Base-by-base conservation (phyloP, 2,888 invertebrate genomes). In the Eupithecia subfuscata region DNA sequence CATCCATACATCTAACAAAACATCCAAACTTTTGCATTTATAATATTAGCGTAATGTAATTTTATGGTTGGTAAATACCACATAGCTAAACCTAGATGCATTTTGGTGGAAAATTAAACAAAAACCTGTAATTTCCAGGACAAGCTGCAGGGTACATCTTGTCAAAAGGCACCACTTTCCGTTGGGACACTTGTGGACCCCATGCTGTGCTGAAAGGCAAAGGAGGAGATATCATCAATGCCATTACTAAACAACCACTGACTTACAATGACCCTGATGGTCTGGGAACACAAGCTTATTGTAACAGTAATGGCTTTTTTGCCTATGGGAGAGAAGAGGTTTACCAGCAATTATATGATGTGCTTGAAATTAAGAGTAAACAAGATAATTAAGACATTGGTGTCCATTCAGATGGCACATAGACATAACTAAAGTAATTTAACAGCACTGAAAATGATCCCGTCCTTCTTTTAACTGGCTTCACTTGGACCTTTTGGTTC, bases 141-240 rank as follows among this genome's bases (percentile, higher is more conserved):
- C 92, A 94, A 83, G 93, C 93, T 74, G 86, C 88, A 60, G 92
- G 97, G 25, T 99, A 98, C 86, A 90, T 98, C 52, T 94, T 98
- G 0, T 96, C 97, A 71, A 97, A 97, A 88, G 96, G 96, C 37
- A 97, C 98, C 3, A 98, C 98, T 16, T 99, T 96, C 87, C 96
- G 96, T 76, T 99, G 99, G 99, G 99, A 99, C 86, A 97, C 98
- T 0, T 99, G 99, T 90, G 98, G 96, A 0, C 98, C 98, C 0
- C 98, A 99, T 85, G 97, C 98, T 0, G 96, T 99, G 74, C 90
- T 99, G 3, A 95, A 95, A 78, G 96, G 98, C 0, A 90, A 96
- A n/a, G 97, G 97, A n/a, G 99, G 99, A 1, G 97, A 97, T 82
- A 89, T 97, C 9, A 78, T 94, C 2, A 84, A 84, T 75, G 93